Evolutionary conservation across 2,888 invertebrate genomes (phyloP).

Genomic region (Malthinus seriepunctatus): DNA sequence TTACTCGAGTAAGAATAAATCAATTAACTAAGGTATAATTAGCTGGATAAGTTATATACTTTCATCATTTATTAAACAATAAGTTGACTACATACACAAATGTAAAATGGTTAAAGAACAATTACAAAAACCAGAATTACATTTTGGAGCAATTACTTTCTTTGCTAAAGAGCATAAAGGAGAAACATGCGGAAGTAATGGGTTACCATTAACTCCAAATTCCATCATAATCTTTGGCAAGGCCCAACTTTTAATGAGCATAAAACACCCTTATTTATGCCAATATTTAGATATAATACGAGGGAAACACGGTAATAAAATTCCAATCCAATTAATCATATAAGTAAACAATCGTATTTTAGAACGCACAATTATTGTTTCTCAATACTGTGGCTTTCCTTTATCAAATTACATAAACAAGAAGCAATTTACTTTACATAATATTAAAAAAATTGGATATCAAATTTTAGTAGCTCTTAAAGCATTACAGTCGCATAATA

Average conservation of each 20-base stretch:
- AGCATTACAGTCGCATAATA: constrained; percentile 71
- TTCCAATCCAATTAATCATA: neutral
- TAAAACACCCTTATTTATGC: constrained; percentile 81
- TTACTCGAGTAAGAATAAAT: too few relatives aligned
- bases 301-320: constrained; percentile 86
- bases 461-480: constrained; percentile 75
- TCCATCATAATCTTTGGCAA: constrained; percentile 91
- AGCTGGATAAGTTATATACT: too few relatives aligned
- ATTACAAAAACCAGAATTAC: constrained; percentile 56
- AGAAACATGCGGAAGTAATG: constrained; percentile 93
- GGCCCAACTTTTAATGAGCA: constrained; percentile 79
- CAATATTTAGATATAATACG: constrained; percentile 89
- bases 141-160: constrained; percentile 87
- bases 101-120: constrained; percentile 29
- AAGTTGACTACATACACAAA: neutral
- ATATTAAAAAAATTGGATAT: constrained; percentile 67
- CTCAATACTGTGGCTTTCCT: constrained; percentile 75
- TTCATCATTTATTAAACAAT: too few relatives aligned
- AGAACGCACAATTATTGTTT: constrained; percentile 83
- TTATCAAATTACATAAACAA: constrained; percentile 59
- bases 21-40: too few relatives aligned
- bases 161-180: constrained; percentile 89
- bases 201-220: constrained; percentile 93
- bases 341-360: constrained; percentile 40
- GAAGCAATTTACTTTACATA: constrained; percentile 54